Evolutionary conservation across 2,888 invertebrate genomes (phyloP).

Genomic region (Hecatera dysodea): DNA sequence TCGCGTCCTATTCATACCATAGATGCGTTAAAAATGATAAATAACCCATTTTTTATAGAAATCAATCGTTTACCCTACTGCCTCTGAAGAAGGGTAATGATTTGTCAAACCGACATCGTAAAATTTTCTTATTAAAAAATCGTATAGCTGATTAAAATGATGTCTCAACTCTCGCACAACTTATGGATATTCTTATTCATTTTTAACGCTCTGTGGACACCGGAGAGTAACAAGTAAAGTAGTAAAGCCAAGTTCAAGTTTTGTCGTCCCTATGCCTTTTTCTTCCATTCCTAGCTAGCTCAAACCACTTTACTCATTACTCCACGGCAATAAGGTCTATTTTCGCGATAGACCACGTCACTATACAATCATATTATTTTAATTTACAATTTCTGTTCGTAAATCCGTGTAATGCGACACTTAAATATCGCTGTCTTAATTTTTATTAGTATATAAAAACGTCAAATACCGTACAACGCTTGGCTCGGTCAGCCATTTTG

Average conservation of each 20-base stretch:
- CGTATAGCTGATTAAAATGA: neutral
- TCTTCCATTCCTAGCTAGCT: too few relatives aligned
- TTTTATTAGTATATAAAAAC: conserved; percentile 30
- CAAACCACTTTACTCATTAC: conserved; percentile 28
- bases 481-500: conserved; percentile 24
- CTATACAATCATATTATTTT: conserved; percentile 7
- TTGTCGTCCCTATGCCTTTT: too few relatives aligned
- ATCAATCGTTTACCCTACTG: neutral
- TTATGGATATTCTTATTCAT: neutral
- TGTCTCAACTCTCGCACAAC: neutral
- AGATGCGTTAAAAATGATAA: neutral
- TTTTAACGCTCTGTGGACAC: neutral
- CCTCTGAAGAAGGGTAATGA: neutral
- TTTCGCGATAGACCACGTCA: conserved; percentile 30
- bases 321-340: conserved; percentile 6
- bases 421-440: conserved; percentile 17
- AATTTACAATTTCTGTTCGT: neutral
- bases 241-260: too few relatives aligned
- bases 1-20: conserved; percentile 7
- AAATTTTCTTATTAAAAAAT: conserved; percentile 6
- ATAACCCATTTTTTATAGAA: neutral
- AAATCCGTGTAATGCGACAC: conserved; percentile 4
- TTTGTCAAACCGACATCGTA: neutral
- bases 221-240: conserved; percentile 18
- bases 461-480: conserved; percentile 6